Conservation (phyloP, 2,888 invertebrate species). For the Mechanitis mazaeus region DNA sequence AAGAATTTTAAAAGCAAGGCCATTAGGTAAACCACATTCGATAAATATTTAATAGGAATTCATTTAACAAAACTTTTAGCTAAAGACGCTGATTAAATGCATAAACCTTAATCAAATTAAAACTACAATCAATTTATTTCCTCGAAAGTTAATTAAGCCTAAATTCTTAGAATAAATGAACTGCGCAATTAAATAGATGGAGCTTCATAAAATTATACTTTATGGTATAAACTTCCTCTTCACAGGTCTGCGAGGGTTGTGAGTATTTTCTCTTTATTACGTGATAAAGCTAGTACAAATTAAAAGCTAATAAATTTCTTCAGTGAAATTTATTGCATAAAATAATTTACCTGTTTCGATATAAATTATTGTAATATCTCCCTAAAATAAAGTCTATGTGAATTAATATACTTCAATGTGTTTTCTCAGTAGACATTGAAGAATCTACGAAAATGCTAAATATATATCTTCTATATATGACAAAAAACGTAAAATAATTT, state of each 20-base stretch:
- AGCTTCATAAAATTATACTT: conserved; percentile 37
- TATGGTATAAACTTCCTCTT: conserved; percentile 24
- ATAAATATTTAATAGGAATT: conserved; percentile 5
- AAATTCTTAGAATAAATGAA: conserved; percentile 37
- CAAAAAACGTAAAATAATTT: neutral
- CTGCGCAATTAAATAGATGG: conserved; percentile 35
- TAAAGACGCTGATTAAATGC: conserved; percentile 36
- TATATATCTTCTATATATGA: too few species aligned
- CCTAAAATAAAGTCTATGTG: too few species aligned
- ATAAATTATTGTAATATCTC: too few species aligned
- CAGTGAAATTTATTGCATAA: conserved; percentile 6
- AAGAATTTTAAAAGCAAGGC: neutral
- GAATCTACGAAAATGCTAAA: too few species aligned
- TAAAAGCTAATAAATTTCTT: conserved; percentile 7
- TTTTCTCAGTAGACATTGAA: too few species aligned
- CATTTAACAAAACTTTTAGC: conserved; percentile 31
- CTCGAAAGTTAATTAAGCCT: conserved; percentile 38
- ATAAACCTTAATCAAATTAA: neutral
- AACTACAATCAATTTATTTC: conserved; percentile 20
- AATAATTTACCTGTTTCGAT: conserved; percentile 1
- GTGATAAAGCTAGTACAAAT: conserved; percentile 11
- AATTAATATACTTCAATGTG: too few species aligned
- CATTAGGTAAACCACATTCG: conserved; percentile 7
- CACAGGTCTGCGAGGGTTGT: conserved; percentile 8
- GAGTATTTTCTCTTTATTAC: conserved; percentile 14